phyloP scores from a whole-genome alignment of 1,140 invertebrate species.

The Antheraea mylitta region DNA sequence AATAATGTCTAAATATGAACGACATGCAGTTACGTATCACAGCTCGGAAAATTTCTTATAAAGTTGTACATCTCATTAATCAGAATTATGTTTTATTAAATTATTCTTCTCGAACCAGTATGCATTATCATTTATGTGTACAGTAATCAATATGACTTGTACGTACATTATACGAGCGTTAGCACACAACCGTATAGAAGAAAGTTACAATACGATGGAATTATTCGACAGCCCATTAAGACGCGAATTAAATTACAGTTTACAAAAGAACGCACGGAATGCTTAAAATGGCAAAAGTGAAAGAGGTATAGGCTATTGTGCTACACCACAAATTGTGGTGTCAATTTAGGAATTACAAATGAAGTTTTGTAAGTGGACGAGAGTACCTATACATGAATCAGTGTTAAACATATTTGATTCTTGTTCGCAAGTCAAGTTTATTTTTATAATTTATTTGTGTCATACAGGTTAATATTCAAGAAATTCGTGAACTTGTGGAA shows the following conservation, averaged over 20 bases:
- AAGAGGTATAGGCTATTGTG: slow-evolving; percentile 1
- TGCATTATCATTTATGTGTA: no score
- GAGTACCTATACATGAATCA: background rate
- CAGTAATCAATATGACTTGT: no score
- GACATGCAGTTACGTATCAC: no score
- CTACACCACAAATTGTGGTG: background rate
- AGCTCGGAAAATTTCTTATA: no score
- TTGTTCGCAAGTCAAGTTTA: background rate
- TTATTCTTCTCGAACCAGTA: no score
- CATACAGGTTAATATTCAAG: no score
- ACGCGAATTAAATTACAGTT: slow-evolving; percentile 3
- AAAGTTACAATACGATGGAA: slow-evolving; percentile 1
- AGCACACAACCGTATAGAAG: background rate
- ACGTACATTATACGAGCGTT: no score
- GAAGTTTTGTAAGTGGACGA: background rate
- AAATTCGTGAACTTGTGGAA: no score
- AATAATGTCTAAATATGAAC: no score
- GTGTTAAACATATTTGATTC: background rate
- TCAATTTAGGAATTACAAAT: slow-evolving; percentile 1
- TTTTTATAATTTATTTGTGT: background rate
- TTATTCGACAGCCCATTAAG: slow-evolving; percentile 10
- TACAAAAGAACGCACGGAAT: slow-evolving; percentile 1
- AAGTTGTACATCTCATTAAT: no score
- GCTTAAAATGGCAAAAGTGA: slow-evolving; percentile 7
- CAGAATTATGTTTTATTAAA: no score